A percentile compares a stretch with the other conserved stretches of the same genome.
Conservation (phyloP, 2,797 vertebrate genomes). For the Manis javanica region DNA sequence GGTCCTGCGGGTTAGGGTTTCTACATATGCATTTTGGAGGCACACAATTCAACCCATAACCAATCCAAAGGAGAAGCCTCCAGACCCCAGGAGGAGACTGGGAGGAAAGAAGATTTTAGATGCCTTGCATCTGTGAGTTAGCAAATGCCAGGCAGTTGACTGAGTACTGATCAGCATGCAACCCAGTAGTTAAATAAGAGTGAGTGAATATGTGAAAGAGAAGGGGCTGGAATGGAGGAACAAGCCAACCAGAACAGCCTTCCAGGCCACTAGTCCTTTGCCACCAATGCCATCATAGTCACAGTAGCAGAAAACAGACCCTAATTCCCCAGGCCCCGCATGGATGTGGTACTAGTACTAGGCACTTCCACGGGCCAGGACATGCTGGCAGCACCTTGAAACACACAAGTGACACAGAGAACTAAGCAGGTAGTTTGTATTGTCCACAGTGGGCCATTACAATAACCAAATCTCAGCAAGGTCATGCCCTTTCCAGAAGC, state of each 20-base stretch:
- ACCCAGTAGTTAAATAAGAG: background rate
- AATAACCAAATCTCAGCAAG: background rate
- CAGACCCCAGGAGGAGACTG: background rate
- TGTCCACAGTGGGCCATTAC: background rate
- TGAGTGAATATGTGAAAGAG: fast-evolving
- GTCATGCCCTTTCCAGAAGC: background rate
- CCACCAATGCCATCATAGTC: background rate
- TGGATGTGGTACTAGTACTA: background rate
- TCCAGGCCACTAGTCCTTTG: background rate
- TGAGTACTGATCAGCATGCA: background rate
- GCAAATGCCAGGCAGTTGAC: background rate
- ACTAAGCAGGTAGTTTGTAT: background rate
- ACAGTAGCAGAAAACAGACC: background rate
- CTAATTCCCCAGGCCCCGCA: background rate
- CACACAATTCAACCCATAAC: background rate
- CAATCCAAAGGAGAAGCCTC: background rate
- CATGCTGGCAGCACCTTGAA: background rate
- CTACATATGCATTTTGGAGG: background rate
- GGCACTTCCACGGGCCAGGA: too few relatives aligned
- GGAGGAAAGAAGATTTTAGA: background rate
- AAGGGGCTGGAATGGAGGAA: background rate
- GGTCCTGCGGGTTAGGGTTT: background rate
- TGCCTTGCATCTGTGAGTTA: background rate
- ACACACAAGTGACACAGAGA: background rate
- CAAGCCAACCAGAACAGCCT: too few relatives aligned